Evolutionary conservation across 2,113 vertebrate genomes (phyloP), one percentile per base, ranked within the genome.

Genomic region (Anarrhichthys ocellatus): DNA sequence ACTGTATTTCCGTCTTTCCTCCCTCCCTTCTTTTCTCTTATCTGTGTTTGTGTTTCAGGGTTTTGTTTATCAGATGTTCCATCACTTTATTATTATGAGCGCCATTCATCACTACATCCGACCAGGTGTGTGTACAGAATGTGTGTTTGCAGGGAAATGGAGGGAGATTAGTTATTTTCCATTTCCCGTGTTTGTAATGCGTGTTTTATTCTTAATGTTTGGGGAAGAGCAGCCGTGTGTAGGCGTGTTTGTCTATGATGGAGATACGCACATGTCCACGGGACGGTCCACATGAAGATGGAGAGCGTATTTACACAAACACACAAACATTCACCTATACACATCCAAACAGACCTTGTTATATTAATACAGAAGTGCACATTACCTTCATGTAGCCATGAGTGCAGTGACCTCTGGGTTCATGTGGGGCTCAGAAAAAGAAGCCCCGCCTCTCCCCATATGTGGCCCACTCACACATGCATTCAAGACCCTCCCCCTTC

Each of bases 151-250:
- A 9, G 38, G 54, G 68, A 68, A 64, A 64, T 76, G 32, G 36
- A 64, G 42, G 61, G 69, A 83, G 76, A 87, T 85, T 24, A 76
- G 61, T 48, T 80, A 76, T 85, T 87, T 85, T 79, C 80, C 68
- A 73, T 84, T 88, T 86, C 73, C 78, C n/a, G 6, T 73, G 36
- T 70, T 74, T 69, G 67, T 87, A 80, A 86, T 85, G 84, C 90
- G 65, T 72, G 50, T 80, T 87, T 24, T 83, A 82, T 73, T 84
- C 15, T 86, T 75, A 85, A 88, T 94, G 90, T 94, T 92, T 91
- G n/a, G 76, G 64, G 78, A 85, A 84, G 76, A 81, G 69, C 84
- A 76, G 86, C 65, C 62, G 32, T 65, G 73, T 63, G 80, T 69
- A 48, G 88, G 88, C 81, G 76, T 83, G 85, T 93, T 89, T 92